These are phyloP conservation scores for Bellardia pandia DNA, from an alignment of 2,888 invertebrate genomes.

Conservation along the genomic window DNA sequence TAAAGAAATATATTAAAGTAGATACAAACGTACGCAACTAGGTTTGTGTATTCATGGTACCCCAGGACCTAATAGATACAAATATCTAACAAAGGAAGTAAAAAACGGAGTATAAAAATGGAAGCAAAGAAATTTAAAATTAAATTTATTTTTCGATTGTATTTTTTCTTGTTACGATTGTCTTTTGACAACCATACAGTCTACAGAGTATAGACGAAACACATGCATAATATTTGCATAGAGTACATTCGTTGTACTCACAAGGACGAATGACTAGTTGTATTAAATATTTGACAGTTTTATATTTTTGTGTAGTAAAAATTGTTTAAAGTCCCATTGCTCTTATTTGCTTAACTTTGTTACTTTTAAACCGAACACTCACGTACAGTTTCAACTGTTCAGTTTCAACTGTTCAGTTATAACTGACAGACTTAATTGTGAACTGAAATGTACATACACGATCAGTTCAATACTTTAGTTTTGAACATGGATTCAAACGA, in stretches of 20 bases:
- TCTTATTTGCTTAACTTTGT: no score
- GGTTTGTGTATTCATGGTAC: constrained; percentile 16
- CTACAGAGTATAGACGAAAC: neutral
- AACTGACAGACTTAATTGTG: no score
- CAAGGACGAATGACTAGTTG: neutral
- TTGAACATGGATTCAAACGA: no score
- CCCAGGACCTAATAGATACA: constrained; percentile 53
- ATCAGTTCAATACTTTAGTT: no score
- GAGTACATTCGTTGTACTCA: neutral
- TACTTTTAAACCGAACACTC: no score
- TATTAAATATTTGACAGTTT: neutral
- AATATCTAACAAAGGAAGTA: neutral
- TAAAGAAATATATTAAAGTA: constrained; percentile 13
- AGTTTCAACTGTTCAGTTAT: no score
- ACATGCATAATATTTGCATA: neutral
- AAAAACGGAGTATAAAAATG: neutral
- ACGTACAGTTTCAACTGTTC: no score
- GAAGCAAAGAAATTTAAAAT: constrained; percentile 33
- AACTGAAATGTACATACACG: no score
- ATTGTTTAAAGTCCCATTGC: no score
- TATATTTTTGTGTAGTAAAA: neutral
- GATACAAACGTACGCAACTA: neutral
- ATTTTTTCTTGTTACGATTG: constrained; percentile 28
- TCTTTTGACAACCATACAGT: constrained; percentile 16
- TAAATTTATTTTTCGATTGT: constrained; percentile 61